phyloP scores from a whole-genome alignment of 2,113 vertebrate genomes.

The Prinia subflava region DNA sequence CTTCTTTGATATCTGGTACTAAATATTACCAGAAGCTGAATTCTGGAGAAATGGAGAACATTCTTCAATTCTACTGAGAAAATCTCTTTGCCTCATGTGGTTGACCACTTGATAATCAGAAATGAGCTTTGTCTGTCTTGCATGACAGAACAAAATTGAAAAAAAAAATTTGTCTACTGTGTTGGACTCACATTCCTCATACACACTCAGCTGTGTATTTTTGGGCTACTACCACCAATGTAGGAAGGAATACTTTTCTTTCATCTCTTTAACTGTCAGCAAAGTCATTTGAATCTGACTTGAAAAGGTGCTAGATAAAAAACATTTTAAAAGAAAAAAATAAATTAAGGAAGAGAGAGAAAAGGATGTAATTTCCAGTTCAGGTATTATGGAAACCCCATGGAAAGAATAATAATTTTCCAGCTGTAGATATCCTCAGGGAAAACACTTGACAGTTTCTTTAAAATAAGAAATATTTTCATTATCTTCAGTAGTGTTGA shows the following conservation, averaged over 20 bases:
- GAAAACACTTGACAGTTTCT: neutral
- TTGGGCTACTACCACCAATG: neutral
- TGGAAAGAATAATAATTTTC: neutral
- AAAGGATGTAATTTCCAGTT: neutral
- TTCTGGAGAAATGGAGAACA: neutral
- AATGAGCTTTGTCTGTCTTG: neutral
- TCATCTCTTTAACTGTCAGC: neutral
- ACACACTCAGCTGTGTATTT: neutral
- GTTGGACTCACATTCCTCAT: neutral
- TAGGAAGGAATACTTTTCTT: neutral
- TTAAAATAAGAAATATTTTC: neutral
- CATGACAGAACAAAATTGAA: neutral
- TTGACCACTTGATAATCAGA: neutral
- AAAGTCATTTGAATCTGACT: neutral
- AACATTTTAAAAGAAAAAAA: neutral
- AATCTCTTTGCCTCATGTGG: neutral
- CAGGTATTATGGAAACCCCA: neutral
- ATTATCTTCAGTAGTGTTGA: neutral
- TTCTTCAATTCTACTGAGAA: neutral
- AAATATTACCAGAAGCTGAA: neutral
- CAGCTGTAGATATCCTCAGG: neutral
- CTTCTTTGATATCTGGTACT: neutral
- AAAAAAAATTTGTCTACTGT: neutral
- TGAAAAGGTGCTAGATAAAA: neutral
- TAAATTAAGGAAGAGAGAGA: neutral